phyloP scores from a whole-genome alignment of 2,797 vertebrate genomes.

The Silurus aristotelis region DNA sequence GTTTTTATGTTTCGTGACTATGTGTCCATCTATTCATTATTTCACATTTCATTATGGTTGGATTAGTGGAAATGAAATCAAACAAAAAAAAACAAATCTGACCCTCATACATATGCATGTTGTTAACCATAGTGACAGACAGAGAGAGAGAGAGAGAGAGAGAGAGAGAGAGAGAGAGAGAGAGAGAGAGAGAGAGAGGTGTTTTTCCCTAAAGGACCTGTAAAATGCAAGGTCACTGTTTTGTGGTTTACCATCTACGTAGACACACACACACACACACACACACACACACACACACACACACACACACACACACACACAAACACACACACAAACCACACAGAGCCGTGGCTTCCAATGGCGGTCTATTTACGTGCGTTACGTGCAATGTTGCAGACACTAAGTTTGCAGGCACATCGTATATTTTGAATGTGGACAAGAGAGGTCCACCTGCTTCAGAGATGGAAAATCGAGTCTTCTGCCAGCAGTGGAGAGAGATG shows the following conservation, averaged over 20 bases:
- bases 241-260: constrained; percentile 27
- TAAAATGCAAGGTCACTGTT: constrained; percentile 31
- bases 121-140: not conserved
- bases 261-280: not conserved
- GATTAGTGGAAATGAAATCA: not conserved
- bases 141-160: constrained; percentile 7
- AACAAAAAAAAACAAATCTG: not conserved
- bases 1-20: no score
- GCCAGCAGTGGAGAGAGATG: constrained; percentile 34
- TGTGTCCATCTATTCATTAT: not conserved
- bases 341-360: constrained; percentile 12
- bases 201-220: constrained; percentile 1
- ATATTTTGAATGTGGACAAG: constrained; percentile 38
- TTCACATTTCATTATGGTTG: not conserved
- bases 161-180: not conserved
- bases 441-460: constrained; percentile 34
- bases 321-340: not conserved
- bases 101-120: not conserved
- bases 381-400: constrained; percentile 36
- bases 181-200: not conserved
- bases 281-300: not conserved
- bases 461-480: constrained; percentile 44
- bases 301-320: constrained; percentile 9
- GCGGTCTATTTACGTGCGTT: constrained; percentile 29
- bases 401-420: constrained; percentile 38